Conservation (phyloP, 2,888 invertebrate genomes). For the Chrysolina americana region DNA sequence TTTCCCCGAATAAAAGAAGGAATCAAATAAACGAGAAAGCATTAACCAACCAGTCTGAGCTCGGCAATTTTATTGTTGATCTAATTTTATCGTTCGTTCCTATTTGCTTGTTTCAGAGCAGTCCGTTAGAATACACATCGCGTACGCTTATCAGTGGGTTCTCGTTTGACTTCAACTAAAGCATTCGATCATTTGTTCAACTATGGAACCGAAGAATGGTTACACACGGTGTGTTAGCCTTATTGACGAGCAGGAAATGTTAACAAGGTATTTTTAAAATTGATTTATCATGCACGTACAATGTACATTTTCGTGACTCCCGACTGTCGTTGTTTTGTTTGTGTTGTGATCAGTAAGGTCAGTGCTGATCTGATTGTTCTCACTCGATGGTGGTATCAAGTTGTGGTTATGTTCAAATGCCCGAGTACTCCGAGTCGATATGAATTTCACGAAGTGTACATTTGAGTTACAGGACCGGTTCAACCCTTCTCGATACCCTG, state of each 20-base stretch:
- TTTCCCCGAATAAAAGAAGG: not conserved
- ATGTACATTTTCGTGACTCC: too few relatives aligned
- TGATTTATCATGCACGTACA: too few relatives aligned
- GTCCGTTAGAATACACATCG: not conserved
- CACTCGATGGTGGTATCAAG: too few relatives aligned
- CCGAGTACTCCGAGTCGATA: too few relatives aligned
- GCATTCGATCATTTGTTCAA: not conserved
- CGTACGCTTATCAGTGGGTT: not conserved
- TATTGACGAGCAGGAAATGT: constrained; percentile 6
- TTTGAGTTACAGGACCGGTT: too few relatives aligned
- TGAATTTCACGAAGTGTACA: too few relatives aligned
- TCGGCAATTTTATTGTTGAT: not conserved
- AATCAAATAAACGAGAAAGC: not conserved
- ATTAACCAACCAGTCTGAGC: not conserved
- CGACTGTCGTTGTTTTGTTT: too few relatives aligned
- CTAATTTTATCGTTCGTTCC: not conserved
- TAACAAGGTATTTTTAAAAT: not conserved
- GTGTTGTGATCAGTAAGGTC: too few relatives aligned
- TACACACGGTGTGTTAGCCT: constrained; percentile 7
- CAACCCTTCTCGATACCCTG: too few relatives aligned
- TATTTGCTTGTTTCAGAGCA: not conserved
- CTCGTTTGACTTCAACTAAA: not conserved
- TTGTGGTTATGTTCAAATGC: too few relatives aligned
- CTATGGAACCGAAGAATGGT: not conserved
- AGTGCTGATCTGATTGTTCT: too few relatives aligned